These are phyloP conservation scores for Bradypus variegatus DNA, from an alignment of 2,797 vertebrate species.

Conservation along the genomic window DNA sequence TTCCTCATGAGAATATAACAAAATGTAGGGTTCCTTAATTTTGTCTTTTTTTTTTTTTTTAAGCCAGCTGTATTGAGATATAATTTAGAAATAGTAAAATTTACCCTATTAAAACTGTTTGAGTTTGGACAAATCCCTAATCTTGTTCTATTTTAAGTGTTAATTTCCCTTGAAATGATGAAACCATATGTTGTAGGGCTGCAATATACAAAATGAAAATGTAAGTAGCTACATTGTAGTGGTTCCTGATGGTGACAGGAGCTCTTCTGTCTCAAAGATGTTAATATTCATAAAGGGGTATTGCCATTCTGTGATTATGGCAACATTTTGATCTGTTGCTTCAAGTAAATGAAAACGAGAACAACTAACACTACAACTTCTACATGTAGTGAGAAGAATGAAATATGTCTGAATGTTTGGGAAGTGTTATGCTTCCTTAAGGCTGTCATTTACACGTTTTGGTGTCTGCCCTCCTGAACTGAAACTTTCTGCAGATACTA, in stretches of 20 bases:
- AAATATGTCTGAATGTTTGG: neutral
- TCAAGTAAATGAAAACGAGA: neutral
- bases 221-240: neutral
- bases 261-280: neutral
- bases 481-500: neutral
- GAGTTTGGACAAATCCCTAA: neutral
- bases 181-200: neutral
- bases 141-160: constrained; percentile 24
- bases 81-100: neutral
- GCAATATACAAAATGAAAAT: neutral
- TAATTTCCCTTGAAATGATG: neutral
- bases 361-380: neutral
- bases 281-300: neutral
- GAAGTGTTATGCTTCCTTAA: neutral
- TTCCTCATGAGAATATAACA: neutral
- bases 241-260: neutral
- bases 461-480: neutral
- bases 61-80: neutral
- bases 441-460: neutral
- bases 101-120: neutral
- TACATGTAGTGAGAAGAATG: neutral
- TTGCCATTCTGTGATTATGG: neutral
- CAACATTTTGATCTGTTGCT: neutral
- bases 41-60: neutral
- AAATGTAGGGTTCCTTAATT: neutral